A percentile compares a stretch with the other conserved stretches of the same genome.
Conservation (phyloP, 2,888 invertebrate genomes). For the Morinoia aosen region DNA sequence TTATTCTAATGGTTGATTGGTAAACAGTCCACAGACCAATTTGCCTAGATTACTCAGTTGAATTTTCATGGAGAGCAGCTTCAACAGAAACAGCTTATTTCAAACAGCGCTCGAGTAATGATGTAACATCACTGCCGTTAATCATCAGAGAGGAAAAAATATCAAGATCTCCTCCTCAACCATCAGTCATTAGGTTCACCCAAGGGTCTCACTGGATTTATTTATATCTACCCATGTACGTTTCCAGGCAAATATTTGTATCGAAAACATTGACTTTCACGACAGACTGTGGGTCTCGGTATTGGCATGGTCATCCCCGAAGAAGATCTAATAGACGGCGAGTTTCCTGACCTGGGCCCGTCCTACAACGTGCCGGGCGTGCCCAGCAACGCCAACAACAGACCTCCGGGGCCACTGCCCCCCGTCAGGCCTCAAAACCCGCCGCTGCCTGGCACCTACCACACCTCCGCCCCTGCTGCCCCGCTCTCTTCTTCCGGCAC, state of each 20-base stretch:
- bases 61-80: neutral
- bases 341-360: neutral
- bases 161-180: neutral
- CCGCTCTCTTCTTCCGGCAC: conserved; percentile 52
- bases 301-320: conserved; percentile 66
- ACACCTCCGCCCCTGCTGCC: conserved; percentile 54
- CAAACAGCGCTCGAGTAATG: neutral
- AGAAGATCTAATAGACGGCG: conserved; percentile 70
- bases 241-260: neutral
- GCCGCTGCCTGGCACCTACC: conserved; percentile 43
- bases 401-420: conserved; percentile 45
- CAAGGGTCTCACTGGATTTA: neutral
- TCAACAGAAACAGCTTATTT: neutral
- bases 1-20: no score
- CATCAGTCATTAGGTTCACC: neutral
- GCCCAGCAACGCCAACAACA: neutral
- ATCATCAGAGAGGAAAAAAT: neutral
- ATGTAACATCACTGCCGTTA: neutral
- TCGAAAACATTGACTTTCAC: neutral
- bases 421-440: conserved; percentile 49
- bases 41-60: neutral
- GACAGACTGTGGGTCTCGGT: conserved; percentile 67
- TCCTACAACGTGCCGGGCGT: conserved; percentile 23
- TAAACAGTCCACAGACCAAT: neutral
- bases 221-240: neutral